Percentiles rank a stretch among this genome's conserved stretches.
Conservation (phyloP, 2,888 invertebrate species). For the Chaetogeoica ovagalla region DNA sequence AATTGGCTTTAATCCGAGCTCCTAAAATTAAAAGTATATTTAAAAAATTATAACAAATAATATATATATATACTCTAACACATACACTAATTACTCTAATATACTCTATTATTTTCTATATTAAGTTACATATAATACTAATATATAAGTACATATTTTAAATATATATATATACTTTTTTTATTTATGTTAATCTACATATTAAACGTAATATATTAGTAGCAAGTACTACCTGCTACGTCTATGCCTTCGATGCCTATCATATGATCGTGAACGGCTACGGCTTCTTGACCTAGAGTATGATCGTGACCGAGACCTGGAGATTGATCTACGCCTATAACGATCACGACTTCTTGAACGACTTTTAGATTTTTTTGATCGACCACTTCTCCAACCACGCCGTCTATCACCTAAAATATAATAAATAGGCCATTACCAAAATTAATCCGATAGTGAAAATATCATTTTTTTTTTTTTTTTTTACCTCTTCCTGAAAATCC, state of each 20-base stretch:
- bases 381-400: constrained; percentile 50
- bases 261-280: constrained; percentile 45
- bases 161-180: no score
- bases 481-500: constrained; percentile 50
- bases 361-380: constrained; percentile 46
- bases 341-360: constrained; percentile 50
- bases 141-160: no score
- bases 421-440: background rate
- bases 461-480: no score
- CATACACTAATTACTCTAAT: no score
- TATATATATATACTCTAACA: background rate
- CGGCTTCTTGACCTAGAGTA: constrained; percentile 47
- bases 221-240: constrained; percentile 43
- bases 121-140: no score
- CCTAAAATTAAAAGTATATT: constrained; percentile 41
- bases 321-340: constrained; percentile 44
- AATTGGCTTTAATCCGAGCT: constrained; percentile 41
- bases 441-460: background rate
- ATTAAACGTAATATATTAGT: background rate
- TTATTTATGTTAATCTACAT: background rate
- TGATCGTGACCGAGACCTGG: constrained; percentile 34
- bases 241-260: constrained; percentile 45
- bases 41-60: background rate
- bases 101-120: no score
- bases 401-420: constrained; percentile 41